Base-by-base conservation (phyloP, 2,113 vertebrate genomes). In the Seriola dumerili region DNA sequence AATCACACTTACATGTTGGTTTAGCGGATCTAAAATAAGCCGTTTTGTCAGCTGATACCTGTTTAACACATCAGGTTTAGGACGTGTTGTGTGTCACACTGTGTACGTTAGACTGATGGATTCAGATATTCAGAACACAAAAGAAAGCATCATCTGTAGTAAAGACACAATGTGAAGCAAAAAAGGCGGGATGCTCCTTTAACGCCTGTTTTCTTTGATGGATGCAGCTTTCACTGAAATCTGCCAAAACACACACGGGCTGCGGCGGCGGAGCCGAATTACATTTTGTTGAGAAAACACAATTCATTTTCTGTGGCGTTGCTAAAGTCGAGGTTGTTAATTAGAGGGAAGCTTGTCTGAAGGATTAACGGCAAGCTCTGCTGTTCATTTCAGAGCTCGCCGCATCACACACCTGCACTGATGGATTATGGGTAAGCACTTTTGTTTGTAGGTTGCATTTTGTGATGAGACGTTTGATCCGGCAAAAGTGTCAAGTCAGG, bases 401-500 rank as follows among this genome's bases (percentile, higher is more conserved):
- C 46, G 63, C 86, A 84, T 85, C 78, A 65, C 73, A 78, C 86
- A 92, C 88, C 90, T 92, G 90, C 85, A 72, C 87, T 89, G 88
- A 89, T 91, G 91, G 91, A 89, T 94, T 93, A 91, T 90, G 88
- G 92, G 87, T 91, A 91, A 94, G 89, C 88, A 88, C 81, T 91
- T 93, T 92, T 91, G 74, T 91, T 88, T 90, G 88, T 42, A 59
- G 76, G 88, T 75, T 91, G 88, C 84, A 32, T 87, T 90, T 80
- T 72, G 81, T 69, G 90, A 93, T 93, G 91, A 94, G 91, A 93
- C 78, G 92, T 94, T 95, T 95, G 95, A 95, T 94, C 93, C 85
- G 52, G 83, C 63, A 77, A 93, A 95, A 92, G 87, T 90, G 92
- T 94, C 93, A 94, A 90, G 91, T 94, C 93, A 94, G 93, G 91